These are phyloP conservation scores for Hylaeus anthracinus DNA, from an alignment of 1,140 invertebrate genomes.

Conservation along the genomic window DNA sequence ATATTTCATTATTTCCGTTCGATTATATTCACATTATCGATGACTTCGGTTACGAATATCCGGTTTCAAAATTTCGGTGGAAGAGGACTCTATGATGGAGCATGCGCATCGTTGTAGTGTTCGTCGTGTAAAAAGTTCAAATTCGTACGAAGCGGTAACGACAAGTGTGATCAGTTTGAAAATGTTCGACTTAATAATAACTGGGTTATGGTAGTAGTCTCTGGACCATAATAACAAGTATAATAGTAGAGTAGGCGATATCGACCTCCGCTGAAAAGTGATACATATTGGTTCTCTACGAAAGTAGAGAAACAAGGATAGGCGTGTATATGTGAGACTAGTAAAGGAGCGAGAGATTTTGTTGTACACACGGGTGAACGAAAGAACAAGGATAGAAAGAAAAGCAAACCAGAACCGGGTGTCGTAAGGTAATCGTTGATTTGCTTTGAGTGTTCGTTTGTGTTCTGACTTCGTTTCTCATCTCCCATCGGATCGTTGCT, in stretches of 20 bases:
- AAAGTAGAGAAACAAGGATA: conserved; percentile 23
- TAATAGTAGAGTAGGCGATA: conserved; percentile 7
- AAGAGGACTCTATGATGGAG: not conserved
- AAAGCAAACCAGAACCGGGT: conserved; percentile 47
- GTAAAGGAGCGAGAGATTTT: conserved; percentile 19
- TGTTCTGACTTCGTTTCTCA: conserved; percentile 45
- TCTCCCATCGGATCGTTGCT: conserved; percentile 2
- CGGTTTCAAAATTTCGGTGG: not conserved
- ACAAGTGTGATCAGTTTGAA: not conserved
- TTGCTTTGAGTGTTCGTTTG: conserved; percentile 43
- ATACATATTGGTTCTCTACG: not conserved
- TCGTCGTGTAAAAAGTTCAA: not conserved
- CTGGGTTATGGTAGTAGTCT: not conserved
- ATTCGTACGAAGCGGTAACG: not conserved
- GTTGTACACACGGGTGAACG: conserved; percentile 4
- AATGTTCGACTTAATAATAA: not conserved
- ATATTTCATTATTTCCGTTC: not conserved
- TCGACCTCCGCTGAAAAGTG: conserved; percentile 7
- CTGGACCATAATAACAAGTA: not conserved
- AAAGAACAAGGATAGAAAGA: conserved; percentile 35
- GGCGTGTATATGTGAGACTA: not conserved
- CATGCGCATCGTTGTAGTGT: not conserved
- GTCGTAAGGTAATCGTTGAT: conserved; percentile 54
- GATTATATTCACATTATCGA: not conserved
- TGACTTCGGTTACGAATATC: not conserved